Conservation (phyloP, 2,797 vertebrate species). For the Lepus townsendii region DNA sequence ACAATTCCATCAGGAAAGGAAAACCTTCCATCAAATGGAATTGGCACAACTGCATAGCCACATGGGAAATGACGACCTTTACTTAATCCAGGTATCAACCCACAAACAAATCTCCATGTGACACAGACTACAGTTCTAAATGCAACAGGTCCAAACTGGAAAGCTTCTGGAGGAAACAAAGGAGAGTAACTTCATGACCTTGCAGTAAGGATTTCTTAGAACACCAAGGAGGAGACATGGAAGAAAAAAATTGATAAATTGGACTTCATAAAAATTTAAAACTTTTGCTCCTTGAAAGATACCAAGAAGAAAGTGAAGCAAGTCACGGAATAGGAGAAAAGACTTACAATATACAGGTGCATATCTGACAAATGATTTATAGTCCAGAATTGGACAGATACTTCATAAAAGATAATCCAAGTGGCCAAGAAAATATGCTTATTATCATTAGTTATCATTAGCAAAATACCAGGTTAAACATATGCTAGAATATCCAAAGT, state of each 20-base stretch:
- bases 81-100: not conserved
- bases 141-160: not conserved
- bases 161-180: not conserved
- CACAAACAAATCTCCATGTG: not conserved
- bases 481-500: not conserved
- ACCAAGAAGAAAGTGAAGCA: not conserved
- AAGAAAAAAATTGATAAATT: not conserved
- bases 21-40: not conserved
- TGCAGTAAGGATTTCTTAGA: not conserved
- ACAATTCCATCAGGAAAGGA: not conserved
- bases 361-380: not conserved
- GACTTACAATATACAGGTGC: not conserved
- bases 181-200: not conserved
- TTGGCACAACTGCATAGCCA: not conserved
- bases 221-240: not conserved
- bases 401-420: conserved; percentile 6
- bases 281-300: conserved; percentile 23
- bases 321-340: not conserved
- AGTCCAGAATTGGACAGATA: not conserved
- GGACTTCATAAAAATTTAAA: not conserved
- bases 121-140: not conserved
- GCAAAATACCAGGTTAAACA: not conserved
- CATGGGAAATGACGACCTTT: not conserved
- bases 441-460: not conserved
- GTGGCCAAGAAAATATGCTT: not conserved